Evolutionary conservation across 2,113 vertebrate species (phyloP).

Genomic region (Hystrix cristata): DNA sequence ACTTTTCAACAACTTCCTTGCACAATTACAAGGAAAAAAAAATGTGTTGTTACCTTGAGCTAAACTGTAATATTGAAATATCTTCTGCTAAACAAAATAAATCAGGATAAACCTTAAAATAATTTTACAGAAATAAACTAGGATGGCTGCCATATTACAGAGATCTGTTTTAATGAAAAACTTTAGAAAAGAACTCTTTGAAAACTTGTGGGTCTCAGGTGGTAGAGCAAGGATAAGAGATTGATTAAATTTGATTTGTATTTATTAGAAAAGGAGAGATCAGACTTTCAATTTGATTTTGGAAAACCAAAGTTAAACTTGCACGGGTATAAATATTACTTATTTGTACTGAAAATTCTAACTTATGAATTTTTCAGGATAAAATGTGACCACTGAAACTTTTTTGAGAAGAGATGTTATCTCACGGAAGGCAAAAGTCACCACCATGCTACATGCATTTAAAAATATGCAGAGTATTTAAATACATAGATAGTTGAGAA

Average conservation of each 20-base stretch:
- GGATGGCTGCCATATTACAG: conserved; percentile 34
- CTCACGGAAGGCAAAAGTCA: neutral
- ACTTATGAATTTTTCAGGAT: conserved; percentile 47
- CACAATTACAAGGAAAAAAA: conserved; percentile 48
- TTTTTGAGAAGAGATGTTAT: conserved; percentile 25
- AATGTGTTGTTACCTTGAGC: neutral
- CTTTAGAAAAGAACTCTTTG: neutral
- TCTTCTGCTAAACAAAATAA: conserved; percentile 61
- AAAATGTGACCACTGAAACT: neutral
- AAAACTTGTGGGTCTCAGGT: conserved; percentile 72
- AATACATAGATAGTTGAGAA: neutral
- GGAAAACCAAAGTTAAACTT: conserved; percentile 65
- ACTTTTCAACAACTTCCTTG: neutral
- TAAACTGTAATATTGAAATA: conserved; percentile 52
- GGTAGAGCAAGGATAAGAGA: conserved; percentile 67
- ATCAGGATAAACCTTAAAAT: conserved; percentile 21
- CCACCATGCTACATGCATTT: neutral
- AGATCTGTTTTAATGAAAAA: conserved; percentile 76
- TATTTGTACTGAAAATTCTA: conserved; percentile 61
- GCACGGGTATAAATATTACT: conserved; percentile 58
- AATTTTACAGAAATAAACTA: conserved; percentile 61
- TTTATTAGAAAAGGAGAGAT: conserved; percentile 76
- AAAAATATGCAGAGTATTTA: conserved; percentile 4
- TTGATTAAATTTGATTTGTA: conserved; percentile 77
- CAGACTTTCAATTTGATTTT: conserved; percentile 75